Base-by-base conservation (phyloP, 2,113 vertebrate genomes). In the Silurus glanis region DNA sequence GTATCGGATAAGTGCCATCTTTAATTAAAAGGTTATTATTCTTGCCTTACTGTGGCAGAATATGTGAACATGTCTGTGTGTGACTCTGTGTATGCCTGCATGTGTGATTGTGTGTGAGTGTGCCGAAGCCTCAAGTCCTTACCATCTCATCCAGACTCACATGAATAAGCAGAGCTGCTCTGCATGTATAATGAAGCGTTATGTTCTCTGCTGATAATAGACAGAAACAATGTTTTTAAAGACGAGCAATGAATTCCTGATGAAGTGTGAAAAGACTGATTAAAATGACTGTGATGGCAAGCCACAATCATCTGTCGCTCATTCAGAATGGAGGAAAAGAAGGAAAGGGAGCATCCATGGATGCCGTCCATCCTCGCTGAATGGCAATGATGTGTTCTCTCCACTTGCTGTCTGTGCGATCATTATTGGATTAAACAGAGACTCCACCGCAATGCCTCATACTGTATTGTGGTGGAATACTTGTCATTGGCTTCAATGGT, bases 181-280 rank as follows among this genome's bases (percentile, higher is more conserved):
- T 93, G 93, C 93, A 93, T 95, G 93, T 95, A 95, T 94, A 95
- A 95, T 95, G 94, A 95, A 91, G 89, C 90, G 92, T 94, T 95
- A 93, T 95, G 95, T 93, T 92, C 91, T 91, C 92, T 82, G 95
- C 94, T 95, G 94, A 95, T 95, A 95, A 95, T 94, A 93, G 93
- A 93, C 91, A 92, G 92, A 94, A 95, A 94, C 94, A 95, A 94
- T 95, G 94, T 95, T 95, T 95, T 89, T 91, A 84, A 87, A 93
- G 91, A 93, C 92, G 91, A 89, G 93, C 93, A 87, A 95, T 93
- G 93, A 95, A 95, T 95, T 94, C 93, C 93, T 94, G 95, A 94
- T 95, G 94, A 95, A 95, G 93, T 95, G 94, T 95, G 94, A 94
- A 94, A 94, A 93, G 94, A 93, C 93, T 95, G 93, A 95, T 95